These are phyloP conservation scores for Xyrauchen texanus DNA, from an alignment of 2,113 vertebrate species.

Conservation along the genomic window DNA sequence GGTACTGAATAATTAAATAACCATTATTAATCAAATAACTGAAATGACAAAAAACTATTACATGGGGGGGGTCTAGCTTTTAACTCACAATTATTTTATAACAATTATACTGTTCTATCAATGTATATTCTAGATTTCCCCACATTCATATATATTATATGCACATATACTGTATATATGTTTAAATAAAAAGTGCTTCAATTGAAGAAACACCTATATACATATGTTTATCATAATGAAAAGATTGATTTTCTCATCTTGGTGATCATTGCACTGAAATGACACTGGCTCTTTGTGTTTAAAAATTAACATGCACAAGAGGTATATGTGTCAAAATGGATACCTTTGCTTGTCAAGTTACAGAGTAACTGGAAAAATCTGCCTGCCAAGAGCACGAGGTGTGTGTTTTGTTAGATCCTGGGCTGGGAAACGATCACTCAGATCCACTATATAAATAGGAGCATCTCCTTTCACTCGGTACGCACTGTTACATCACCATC, in stretches of 20 bases:
- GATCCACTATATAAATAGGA: conserved; percentile 8
- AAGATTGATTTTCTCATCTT: neutral
- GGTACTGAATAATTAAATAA: too few species aligned
- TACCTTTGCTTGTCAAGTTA: conserved; percentile 46
- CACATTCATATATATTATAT: too few species aligned
- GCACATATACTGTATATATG: too few species aligned
- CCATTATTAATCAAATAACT: too few species aligned
- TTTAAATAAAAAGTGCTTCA: too few species aligned
- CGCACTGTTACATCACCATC: conserved; percentile 36
- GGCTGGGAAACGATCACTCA: conserved; percentile 42
- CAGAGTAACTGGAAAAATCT: conserved; percentile 59
- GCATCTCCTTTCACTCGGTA: conserved; percentile 47
- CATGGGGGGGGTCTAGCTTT: too few species aligned
- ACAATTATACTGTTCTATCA: too few species aligned
- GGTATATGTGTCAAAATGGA: conserved; percentile 54
- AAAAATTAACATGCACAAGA: conserved; percentile 58
- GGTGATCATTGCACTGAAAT: conserved; percentile 28
- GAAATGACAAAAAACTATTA: too few species aligned
- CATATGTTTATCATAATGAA: neutral
- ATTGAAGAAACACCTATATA: too few species aligned
- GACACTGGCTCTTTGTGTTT: conserved; percentile 48
- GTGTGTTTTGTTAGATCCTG: neutral
- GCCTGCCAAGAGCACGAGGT: conserved; percentile 45
- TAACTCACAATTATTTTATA: too few species aligned
- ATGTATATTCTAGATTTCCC: too few species aligned